These are phyloP conservation scores for Biston betularia DNA, from an alignment of 2,888 invertebrate genomes.

Conservation along the genomic window DNA sequence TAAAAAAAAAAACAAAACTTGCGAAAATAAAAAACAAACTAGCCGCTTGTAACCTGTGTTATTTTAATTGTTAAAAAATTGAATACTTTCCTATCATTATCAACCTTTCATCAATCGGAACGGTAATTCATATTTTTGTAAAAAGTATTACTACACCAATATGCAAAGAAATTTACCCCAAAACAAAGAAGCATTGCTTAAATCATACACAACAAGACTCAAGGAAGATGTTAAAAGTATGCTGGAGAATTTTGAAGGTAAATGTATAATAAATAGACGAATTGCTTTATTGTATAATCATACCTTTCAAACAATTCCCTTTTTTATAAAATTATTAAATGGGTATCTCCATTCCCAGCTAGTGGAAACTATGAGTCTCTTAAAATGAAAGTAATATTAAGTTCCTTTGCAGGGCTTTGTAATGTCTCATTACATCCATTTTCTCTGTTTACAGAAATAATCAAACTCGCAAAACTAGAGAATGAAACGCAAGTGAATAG, in stretches of 20 bases:
- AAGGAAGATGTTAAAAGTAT: constrained; percentile 99
- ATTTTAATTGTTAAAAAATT: no score
- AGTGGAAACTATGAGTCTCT: neutral
- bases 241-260: constrained; percentile 98
- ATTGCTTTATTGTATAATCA: neutral
- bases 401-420: neutral
- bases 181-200: constrained; percentile 97
- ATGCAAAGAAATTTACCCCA: constrained; percentile 91
- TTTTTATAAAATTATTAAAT: no score
- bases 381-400: neutral
- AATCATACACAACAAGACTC: constrained; percentile 96
- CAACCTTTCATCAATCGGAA: no score
- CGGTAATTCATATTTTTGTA: neutral
- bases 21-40: no score
- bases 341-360: no score
- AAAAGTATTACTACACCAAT: constrained; percentile 30
- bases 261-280: constrained; percentile 40
- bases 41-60: no score
- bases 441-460: constrained; percentile 89
- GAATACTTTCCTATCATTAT: neutral
- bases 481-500: constrained; percentile 95
- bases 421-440: neutral
- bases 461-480: constrained; percentile 95
- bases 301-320: no score
- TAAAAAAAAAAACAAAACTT: no score